Conservation (phyloP, 1,140 invertebrate species). For the Hycleus phaleratus region DNA sequence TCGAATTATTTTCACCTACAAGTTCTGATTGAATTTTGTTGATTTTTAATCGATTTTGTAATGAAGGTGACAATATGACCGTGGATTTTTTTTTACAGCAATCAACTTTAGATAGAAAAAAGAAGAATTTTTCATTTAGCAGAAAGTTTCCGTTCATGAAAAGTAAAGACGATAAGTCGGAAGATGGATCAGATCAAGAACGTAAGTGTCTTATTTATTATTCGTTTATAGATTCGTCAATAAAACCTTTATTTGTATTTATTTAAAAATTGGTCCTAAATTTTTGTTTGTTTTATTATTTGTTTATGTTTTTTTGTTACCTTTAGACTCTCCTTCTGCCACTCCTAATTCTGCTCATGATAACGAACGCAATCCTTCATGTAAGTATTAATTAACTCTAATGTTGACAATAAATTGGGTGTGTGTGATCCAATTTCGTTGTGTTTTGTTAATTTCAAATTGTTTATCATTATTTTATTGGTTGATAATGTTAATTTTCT, state of each 20-base stretch:
- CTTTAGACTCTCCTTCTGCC: conserved; percentile 36
- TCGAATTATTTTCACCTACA: too few relatives aligned
- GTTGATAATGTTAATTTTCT: not conserved
- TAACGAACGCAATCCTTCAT: conserved; percentile 32
- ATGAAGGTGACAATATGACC: not conserved
- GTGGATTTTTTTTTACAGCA: conserved; percentile 53
- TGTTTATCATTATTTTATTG: not conserved
- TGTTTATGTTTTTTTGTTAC: conserved; percentile 32
- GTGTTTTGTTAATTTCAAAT: not conserved
- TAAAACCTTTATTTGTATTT: not conserved
- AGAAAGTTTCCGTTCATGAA: conserved; percentile 98
- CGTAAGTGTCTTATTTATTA: conserved; percentile 64
- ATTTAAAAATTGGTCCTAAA: not conserved
- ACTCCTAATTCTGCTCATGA: conserved; percentile 36
- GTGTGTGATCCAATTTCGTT: too few relatives aligned
- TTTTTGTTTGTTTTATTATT: conserved; percentile 12
- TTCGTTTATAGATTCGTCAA: conserved; percentile 2
- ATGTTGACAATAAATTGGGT: not conserved
- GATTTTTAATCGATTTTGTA: too few relatives aligned
- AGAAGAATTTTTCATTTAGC: conserved; percentile 97
- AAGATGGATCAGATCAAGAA: conserved; percentile 96
- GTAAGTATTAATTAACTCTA: conserved; percentile 23
- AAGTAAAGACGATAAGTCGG: conserved; percentile 95
- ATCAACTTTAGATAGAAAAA: conserved; percentile 90
- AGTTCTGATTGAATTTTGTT: too few relatives aligned